Percentiles rank a stretch among this genome's conserved stretches.
phyloP scores from a whole-genome alignment of 2,888 invertebrate species.

The Temnothorax unifasciatus region DNA sequence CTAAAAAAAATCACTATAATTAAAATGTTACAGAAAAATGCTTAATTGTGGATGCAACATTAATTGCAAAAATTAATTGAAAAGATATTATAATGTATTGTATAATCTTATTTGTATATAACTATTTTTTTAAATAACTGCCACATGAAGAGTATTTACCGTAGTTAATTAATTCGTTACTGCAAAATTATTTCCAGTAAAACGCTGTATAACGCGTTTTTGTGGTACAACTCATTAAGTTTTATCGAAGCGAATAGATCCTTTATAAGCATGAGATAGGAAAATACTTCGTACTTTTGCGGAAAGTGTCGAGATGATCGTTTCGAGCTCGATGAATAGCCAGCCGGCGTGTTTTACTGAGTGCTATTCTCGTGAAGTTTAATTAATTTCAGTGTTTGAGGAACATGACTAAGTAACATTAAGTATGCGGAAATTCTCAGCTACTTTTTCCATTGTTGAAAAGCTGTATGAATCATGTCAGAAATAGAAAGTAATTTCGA shows the following conservation, averaged over 20 bases:
- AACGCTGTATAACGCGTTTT: not conserved
- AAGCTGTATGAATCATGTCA: no score
- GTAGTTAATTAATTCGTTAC: not conserved
- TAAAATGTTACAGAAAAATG: not conserved
- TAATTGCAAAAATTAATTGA: not conserved
- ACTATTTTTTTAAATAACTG: not conserved
- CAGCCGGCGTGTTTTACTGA: not conserved
- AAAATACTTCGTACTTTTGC: slow-evolving; percentile 9
- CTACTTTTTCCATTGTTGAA: not conserved
- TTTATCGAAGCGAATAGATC: not conserved
- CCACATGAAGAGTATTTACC: not conserved
- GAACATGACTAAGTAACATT: not conserved
- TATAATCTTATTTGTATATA: not conserved
- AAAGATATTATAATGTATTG: not conserved
- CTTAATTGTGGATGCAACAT: not conserved
- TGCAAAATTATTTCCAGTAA: slow-evolving; percentile 4
- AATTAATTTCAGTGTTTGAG: slow-evolving; percentile 28
- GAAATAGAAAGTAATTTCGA: slow-evolving; percentile 7
- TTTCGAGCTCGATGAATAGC: slow-evolving; percentile 18
- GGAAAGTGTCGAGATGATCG: not conserved
- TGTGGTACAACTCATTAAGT: not conserved
- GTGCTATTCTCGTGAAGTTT: not conserved
- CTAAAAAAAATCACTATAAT: not conserved
- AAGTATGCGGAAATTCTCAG: not conserved
- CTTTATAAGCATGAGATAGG: not conserved